These are phyloP conservation scores for Papilio aristodemus DNA, from an alignment of 1,140 invertebrate genomes.

Conservation along the genomic window DNA sequence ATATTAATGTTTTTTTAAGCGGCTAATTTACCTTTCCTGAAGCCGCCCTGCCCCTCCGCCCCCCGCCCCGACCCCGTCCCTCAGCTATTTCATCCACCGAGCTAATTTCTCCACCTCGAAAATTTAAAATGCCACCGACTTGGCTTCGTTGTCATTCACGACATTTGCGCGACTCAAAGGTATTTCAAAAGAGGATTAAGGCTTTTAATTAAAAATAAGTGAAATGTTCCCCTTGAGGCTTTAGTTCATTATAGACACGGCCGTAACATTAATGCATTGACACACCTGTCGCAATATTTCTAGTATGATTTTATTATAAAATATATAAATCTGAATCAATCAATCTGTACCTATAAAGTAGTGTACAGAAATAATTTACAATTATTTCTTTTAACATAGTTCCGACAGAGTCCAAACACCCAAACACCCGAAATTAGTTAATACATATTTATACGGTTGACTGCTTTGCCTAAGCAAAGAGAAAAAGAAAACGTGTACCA, in stretches of 20 bases:
- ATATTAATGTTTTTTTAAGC: not conserved
- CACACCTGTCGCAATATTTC: not conserved
- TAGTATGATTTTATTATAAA: not conserved
- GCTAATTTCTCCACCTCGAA: not conserved
- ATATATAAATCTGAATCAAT: too few relatives aligned
- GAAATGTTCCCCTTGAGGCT: slow-evolving; percentile 10
- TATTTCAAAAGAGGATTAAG: slow-evolving; percentile 23
- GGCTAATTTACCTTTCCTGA: not conserved
- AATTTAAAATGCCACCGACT: not conserved
- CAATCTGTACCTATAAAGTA: too few relatives aligned
- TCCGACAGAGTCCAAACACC: too few relatives aligned
- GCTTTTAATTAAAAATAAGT: slow-evolving; percentile 28
- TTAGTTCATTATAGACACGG: slow-evolving; percentile 1
- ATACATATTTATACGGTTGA: too few relatives aligned
- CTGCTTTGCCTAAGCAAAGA: too few relatives aligned
- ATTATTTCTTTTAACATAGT: too few relatives aligned
- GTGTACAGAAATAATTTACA: too few relatives aligned
- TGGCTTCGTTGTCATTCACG: slow-evolving; percentile 3
- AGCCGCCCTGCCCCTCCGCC: too few relatives aligned
- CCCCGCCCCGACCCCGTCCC: not conserved
- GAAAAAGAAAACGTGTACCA: too few relatives aligned
- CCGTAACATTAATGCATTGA: not conserved
- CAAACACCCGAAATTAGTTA: too few relatives aligned
- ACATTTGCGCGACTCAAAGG: slow-evolving; percentile 4
- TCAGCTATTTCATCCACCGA: not conserved